These are phyloP conservation scores for Caranx ignobilis DNA, from an alignment of 2,113 vertebrate species.

Conservation along the genomic window DNA sequence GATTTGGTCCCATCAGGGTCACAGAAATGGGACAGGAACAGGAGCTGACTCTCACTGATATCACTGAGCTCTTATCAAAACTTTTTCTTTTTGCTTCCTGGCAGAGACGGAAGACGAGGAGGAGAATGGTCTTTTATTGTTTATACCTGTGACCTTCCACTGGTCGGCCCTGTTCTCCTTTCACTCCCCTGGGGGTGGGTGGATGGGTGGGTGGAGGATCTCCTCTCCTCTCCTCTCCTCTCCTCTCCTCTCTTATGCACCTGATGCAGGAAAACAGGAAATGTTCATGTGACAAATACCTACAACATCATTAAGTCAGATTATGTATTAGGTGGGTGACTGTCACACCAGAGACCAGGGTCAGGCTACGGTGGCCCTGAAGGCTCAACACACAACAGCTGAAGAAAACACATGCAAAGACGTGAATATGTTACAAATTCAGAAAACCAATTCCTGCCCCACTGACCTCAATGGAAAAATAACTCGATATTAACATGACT, in stretches of 20 bases:
- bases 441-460: conserved; percentile 36
- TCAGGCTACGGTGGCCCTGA: too few species aligned
- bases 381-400: too few species aligned
- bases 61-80: conserved; percentile 18
- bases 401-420: too few species aligned
- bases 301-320: too few species aligned
- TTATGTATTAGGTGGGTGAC: too few species aligned
- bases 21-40: conserved; percentile 37
- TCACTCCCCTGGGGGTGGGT: conserved; percentile 54
- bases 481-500: conserved; percentile 72
- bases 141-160: conserved; percentile 25
- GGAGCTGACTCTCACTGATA: conserved; percentile 37
- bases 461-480: conserved; percentile 71
- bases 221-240: neutral
- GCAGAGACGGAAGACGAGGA: conserved; percentile 5
- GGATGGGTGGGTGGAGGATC: conserved; percentile 63
- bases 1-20: conserved; percentile 30
- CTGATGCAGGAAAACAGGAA: too few species aligned
- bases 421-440: too few species aligned
- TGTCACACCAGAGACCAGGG: too few species aligned
- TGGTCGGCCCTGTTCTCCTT: conserved; percentile 37
- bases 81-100: conserved; percentile 1
- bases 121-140: conserved; percentile 16
- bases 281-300: too few species aligned
- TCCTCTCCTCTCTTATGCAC: neutral